Evolutionary conservation across 2,888 invertebrate genomes (phyloP).

Genomic region (Noctuana brunneofusca): DNA sequence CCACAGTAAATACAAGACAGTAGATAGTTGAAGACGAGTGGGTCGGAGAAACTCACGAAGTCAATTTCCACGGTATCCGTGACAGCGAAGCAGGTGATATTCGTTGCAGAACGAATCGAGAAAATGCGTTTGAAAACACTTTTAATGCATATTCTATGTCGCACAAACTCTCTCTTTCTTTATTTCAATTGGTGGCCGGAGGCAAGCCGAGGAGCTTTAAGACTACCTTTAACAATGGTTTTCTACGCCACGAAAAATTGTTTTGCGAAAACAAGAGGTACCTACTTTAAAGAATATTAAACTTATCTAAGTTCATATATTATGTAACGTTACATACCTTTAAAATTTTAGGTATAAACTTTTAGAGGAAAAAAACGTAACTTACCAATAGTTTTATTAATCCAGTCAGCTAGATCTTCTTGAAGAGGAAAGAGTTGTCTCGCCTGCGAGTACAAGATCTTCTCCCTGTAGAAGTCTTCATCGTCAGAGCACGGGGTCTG

Average conservation of each 20-base stretch:
- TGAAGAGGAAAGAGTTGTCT: constrained; percentile 91
- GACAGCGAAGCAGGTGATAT: constrained; percentile 24
- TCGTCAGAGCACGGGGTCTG: constrained; percentile 81
- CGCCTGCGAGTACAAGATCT: constrained; percentile 89
- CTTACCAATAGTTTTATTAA: constrained; percentile 92
- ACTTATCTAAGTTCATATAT: no score
- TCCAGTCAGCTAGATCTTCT: constrained; percentile 94
- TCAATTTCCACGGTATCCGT: constrained; percentile 53
- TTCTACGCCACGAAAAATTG: not conserved
- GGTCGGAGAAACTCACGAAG: constrained; percentile 62
- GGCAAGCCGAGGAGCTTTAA: not conserved
- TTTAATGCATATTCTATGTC: constrained; percentile 24
- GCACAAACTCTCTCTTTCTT: constrained; percentile 26
- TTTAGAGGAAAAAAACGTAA: constrained; percentile 39
- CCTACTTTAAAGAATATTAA: no score
- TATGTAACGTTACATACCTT: no score
- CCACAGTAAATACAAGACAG: constrained; percentile 11
- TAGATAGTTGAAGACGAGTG: constrained; percentile 16
- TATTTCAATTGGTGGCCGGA: constrained; percentile 11
- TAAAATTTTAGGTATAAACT: not conserved
- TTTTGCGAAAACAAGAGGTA: not conserved
- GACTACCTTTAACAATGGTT: not conserved
- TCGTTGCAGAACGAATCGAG: constrained; percentile 29
- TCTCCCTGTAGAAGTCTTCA: constrained; percentile 87
- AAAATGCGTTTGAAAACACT: constrained; percentile 18